These are phyloP conservation scores for Procambarus clarkii DNA, from an alignment of 1,140 invertebrate species.

Conservation along the genomic window DNA sequence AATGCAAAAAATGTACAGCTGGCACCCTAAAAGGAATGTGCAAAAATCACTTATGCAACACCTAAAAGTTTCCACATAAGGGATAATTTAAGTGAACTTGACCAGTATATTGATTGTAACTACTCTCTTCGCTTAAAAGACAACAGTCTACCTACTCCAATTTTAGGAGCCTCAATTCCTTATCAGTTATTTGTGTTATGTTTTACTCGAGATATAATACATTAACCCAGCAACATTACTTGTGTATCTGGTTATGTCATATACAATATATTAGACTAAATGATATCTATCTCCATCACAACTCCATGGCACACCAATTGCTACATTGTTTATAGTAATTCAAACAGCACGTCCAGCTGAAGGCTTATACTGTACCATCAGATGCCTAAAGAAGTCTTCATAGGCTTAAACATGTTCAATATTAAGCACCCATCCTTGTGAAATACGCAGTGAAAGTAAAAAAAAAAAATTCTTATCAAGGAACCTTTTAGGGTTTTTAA, in stretches of 20 bases:
- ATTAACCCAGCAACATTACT: not conserved
- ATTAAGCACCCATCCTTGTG: not conserved
- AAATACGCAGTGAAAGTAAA: not conserved
- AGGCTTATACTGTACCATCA: not conserved
- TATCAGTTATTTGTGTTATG: too few relatives aligned
- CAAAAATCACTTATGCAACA: slow-evolving; percentile 42
- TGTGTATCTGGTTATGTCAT: too few relatives aligned
- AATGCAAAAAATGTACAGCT: slow-evolving; percentile 32
- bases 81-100: not conserved
- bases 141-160: too few relatives aligned
- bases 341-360: not conserved
- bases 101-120: not conserved
- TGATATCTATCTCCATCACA: slow-evolving; percentile 31
- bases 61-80: not conserved
- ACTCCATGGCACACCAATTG: slow-evolving; percentile 43
- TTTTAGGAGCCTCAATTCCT: too few relatives aligned
- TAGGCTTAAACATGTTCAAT: too few relatives aligned
- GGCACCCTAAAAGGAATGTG: slow-evolving; percentile 54
- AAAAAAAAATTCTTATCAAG: not conserved
- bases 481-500: slow-evolving; percentile 37
- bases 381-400: not conserved
- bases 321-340: slow-evolving; percentile 12
- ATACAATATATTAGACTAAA: too few relatives aligned
- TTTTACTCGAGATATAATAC: not conserved
- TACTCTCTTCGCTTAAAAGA: not conserved